A percentile compares a stretch with the other conserved stretches of the same genome.
phyloP scores from a whole-genome alignment of 2,888 invertebrate genomes.

The Pogonocherus hispidulus region DNA sequence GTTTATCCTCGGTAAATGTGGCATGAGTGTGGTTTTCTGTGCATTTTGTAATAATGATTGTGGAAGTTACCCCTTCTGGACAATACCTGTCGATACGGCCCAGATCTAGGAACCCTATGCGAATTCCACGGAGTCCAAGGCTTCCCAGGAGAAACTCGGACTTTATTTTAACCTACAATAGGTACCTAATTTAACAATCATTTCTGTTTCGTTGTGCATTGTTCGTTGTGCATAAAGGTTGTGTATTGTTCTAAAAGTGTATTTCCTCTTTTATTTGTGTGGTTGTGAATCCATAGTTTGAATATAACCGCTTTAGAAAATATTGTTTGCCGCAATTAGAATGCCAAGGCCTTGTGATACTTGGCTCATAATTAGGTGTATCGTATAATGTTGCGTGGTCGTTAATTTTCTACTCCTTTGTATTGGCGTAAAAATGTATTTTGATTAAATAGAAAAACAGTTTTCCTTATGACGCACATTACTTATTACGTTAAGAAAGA shows the following conservation, averaged over 20 bases:
- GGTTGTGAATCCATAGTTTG: too few species aligned
- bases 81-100: constrained; percentile 10
- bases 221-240: too few species aligned
- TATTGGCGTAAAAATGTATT: too few species aligned
- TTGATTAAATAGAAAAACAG: too few species aligned
- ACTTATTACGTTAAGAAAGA: too few species aligned
- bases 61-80: constrained; percentile 10
- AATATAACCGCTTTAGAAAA: not conserved
- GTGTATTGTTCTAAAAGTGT: too few species aligned
- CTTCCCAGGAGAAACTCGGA: constrained; percentile 60
- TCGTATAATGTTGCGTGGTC: not conserved
- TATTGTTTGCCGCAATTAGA: not conserved
- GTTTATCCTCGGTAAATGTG: constrained; percentile 37
- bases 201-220: too few species aligned
- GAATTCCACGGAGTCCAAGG: constrained; percentile 35
- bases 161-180: constrained; percentile 55
- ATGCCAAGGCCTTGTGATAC: not conserved
- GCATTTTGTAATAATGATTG: constrained; percentile 17
- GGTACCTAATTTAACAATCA: constrained; percentile 21
- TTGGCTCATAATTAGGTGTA: not conserved
- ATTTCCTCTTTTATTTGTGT: too few species aligned
- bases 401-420: not conserved
- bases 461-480: too few species aligned
- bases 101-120: constrained; percentile 51
- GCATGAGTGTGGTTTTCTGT: constrained; percentile 37